Conservation (phyloP, 2,888 invertebrate genomes). For the Cephalotes varians region DNA sequence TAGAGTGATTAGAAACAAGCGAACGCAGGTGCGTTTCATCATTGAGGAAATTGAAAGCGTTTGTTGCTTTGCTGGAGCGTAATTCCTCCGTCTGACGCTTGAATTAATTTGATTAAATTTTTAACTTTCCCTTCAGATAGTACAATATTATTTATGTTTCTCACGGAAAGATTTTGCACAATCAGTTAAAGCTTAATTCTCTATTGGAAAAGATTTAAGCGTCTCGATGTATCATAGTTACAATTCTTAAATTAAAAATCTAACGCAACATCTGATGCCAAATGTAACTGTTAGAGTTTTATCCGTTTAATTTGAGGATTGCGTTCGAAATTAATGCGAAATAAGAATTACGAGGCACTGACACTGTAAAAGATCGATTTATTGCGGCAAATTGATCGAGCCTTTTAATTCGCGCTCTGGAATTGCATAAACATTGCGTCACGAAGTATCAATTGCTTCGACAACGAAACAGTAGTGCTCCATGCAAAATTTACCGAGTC, state of each 20-base stretch:
- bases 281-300: background rate
- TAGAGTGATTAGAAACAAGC: conserved; percentile 1
- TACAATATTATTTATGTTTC: background rate
- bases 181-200: background rate
- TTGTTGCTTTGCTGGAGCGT: conserved; percentile 2
- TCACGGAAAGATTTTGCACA: background rate
- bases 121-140: background rate
- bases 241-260: background rate
- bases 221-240: background rate
- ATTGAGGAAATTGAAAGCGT: background rate
- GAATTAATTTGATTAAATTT: background rate
- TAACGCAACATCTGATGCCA: background rate
- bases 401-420: background rate
- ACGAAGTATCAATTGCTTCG: conserved; percentile 11
- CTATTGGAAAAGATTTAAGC: background rate
- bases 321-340: background rate
- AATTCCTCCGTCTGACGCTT: background rate
- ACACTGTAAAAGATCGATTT: conserved; percentile 7
- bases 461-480: conserved; percentile 8
- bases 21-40: background rate
- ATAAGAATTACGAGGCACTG: background rate
- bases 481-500: background rate
- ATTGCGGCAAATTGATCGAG: conserved; percentile 2
- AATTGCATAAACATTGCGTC: conserved; percentile 20
- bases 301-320: background rate